Conservation (phyloP, 2,113 vertebrate species). For the Vimba vimba region DNA sequence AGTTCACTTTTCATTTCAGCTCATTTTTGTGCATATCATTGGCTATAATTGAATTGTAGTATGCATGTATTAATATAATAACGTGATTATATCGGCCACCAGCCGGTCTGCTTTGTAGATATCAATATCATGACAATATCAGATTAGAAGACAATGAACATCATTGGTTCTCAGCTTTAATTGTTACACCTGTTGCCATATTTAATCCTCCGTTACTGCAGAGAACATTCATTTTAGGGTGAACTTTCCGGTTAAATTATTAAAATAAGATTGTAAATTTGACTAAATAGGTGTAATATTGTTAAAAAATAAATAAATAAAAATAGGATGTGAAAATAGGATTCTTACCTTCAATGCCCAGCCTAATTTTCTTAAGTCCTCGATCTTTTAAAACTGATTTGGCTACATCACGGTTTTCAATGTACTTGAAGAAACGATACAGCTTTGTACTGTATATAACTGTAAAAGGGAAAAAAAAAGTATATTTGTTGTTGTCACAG, state of each 20-base stretch:
- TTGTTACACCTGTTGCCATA: neutral
- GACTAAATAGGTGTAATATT: neutral
- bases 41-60: neutral
- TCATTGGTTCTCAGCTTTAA: neutral
- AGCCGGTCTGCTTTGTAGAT: neutral
- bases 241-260: neutral
- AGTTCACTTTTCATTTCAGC: neutral
- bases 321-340: neutral
- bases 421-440: conserved; percentile 99
- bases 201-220: neutral
- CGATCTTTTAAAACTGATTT: conserved; percentile 97
- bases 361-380: conserved; percentile 95
- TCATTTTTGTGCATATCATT: neutral
- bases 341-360: conserved; percentile 96
- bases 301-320: neutral
- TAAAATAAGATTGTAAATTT: neutral
- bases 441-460: conserved; percentile 99
- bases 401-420: conserved; percentile 97
- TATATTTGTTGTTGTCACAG: neutral
- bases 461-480: conserved; percentile 61
- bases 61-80: too few relatives aligned
- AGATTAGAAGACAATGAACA: neutral
- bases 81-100: neutral
- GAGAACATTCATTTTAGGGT: neutral
- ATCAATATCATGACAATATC: neutral